Evolutionary conservation across 2,888 invertebrate species (phyloP), one percentile per base, ranked within the genome.

Genomic region (Oxycera nigricornis): DNA sequence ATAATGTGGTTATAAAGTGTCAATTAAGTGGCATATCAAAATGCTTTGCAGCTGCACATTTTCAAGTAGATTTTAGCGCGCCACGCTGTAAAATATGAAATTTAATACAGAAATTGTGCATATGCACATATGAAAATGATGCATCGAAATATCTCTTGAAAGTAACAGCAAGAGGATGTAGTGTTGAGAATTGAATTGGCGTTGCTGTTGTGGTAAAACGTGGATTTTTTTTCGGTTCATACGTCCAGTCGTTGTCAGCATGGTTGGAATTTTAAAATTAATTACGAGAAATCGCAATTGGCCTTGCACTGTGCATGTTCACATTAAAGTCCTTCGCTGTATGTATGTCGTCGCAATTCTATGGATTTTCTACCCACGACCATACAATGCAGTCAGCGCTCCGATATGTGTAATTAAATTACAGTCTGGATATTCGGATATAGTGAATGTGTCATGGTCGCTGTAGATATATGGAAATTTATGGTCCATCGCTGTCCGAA

Each of bases 11-110:
- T 70, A 55, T 52, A 35, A 70, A 70, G 70, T 70, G 70, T 70
- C 70, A 70, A 70, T 70, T 70, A 70, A 70, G 52, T 31, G 70
- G 30, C 70, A 70, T 46, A 70, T 70, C 55, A 31, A 70, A 70
- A 70, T 30, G 3, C 20, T 26, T 52, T 52, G 52, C 68, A 68
- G 68, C 68, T 50, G 68, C 68, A 28, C 17, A 28, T 35, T 22
- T 26, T 50, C 11, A n/a, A 68, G n/a, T 67, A 17, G 9, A 6
- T 20, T 62, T 59, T 46, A 46, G 3, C 46, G 17, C 3, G 17
- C 22, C 3, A 55, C 17, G 24, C 24, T 22, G 22, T 24, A 20
- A 55, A 55, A 2, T 55, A 55, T 24, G 52, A 24, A 55, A 55
- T 55, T 55, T 24, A 2, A 22, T 22, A 55, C 17, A 9, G n/a